Conservation (phyloP, 2,888 invertebrate species). For the Drosophila parthenogenetica region DNA sequence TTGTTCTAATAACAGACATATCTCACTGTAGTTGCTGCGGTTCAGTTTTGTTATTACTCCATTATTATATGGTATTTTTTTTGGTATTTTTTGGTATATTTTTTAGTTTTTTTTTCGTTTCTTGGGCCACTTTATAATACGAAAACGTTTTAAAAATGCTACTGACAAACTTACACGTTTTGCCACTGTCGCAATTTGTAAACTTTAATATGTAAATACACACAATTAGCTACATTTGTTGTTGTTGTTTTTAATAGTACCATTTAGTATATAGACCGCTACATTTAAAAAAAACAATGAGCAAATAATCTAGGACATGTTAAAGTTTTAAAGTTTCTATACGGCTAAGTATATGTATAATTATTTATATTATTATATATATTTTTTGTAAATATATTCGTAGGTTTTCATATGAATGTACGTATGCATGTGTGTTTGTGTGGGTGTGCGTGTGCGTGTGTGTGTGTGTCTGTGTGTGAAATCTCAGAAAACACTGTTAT, state of each 20-base stretch:
- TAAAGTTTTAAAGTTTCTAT: slow-evolving; percentile 33
- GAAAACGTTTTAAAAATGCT: slow-evolving; percentile 71
- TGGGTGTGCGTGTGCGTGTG: slow-evolving; percentile 6
- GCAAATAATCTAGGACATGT: slow-evolving; percentile 69
- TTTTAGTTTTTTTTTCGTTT: slow-evolving; percentile 8
- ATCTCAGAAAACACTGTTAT: slow-evolving; percentile 24
- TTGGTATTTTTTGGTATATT: slow-evolving; percentile 10
- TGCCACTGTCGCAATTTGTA: slow-evolving; percentile 51
- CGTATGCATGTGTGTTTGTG: slow-evolving; percentile 17
- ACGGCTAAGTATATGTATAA: slow-evolving; percentile 37
- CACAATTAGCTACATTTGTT: slow-evolving; percentile 62
- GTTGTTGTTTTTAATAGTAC: slow-evolving; percentile 26
- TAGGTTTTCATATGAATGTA: slow-evolving; percentile 19
- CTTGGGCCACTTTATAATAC: slow-evolving; percentile 49
- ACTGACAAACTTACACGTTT: slow-evolving; percentile 42
- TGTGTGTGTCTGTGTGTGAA: slow-evolving; percentile 5
- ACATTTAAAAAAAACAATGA: slow-evolving; percentile 60
- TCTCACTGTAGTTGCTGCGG: slow-evolving; percentile 57
- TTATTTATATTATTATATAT: slow-evolving; percentile 22
- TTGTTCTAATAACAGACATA: slow-evolving; percentile 48
- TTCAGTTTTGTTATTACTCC: slow-evolving; percentile 5
- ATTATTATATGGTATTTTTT: slow-evolving; percentile 9
- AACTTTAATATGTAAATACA: slow-evolving; percentile 81
- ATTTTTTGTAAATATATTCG: slow-evolving; percentile 41
- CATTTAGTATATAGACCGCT: slow-evolving; percentile 37